Evolutionary conservation across 2,113 vertebrate species (phyloP).

Genomic region (Myotis davidii): DNA sequence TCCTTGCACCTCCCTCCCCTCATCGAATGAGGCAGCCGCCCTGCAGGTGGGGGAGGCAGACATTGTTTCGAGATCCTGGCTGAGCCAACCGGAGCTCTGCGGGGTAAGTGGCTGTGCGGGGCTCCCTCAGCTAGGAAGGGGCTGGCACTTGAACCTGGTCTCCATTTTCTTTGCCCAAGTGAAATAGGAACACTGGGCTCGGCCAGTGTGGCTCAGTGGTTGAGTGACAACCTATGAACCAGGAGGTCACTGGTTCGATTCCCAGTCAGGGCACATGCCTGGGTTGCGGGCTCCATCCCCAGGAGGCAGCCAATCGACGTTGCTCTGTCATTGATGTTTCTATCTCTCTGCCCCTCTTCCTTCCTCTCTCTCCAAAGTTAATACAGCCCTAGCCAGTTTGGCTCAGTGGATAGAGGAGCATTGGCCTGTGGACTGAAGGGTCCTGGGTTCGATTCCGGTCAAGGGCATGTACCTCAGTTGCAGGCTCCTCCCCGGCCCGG

Average conservation of each 20-base stretch:
- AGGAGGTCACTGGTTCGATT: no score
- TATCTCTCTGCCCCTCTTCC: no score
- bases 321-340: no score
- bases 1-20: background rate
- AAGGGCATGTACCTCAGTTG: background rate
- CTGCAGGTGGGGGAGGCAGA: background rate
- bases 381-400: background rate
- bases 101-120: background rate
- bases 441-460: background rate
- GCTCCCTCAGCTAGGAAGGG: background rate
- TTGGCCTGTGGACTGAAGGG: background rate
- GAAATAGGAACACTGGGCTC: background rate
- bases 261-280: no score
- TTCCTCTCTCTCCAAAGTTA: no score
- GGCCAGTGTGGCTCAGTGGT: accelerated
- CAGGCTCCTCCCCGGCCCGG: background rate
- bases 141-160: background rate
- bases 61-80: background rate
- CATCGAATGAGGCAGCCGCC: background rate
- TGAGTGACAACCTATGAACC: no score
- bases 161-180: background rate
- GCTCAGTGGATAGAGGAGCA: background rate
- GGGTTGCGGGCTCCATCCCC: no score
- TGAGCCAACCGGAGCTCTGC: background rate
- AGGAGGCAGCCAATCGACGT: no score